Evolutionary conservation across 2,888 invertebrate genomes (phyloP).

Genomic region (Bellardia pandia): DNA sequence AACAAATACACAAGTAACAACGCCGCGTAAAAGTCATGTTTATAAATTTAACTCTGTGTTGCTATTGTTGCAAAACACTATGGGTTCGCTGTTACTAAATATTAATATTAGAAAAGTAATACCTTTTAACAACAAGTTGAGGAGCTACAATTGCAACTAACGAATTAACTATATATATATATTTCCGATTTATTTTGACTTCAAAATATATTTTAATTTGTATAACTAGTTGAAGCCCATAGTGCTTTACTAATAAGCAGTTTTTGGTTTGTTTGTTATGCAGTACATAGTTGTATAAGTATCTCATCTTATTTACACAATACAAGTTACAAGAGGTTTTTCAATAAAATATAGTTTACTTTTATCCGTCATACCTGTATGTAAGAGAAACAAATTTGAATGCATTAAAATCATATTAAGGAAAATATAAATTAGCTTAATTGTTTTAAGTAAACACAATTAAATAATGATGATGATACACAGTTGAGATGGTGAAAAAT

Average conservation of each 20-base stretch:
- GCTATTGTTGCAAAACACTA: not conserved
- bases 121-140: too few relatives aligned
- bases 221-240: not conserved
- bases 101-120: too few relatives aligned
- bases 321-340: constrained; percentile 2
- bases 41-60: constrained; percentile 6
- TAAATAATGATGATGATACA: not conserved
- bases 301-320: constrained; percentile 27
- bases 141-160: too few relatives aligned
- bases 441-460: not conserved
- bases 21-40: constrained; percentile 32
- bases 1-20: constrained; percentile 1
- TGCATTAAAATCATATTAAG: too few relatives aligned
- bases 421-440: not conserved
- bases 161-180: too few relatives aligned
- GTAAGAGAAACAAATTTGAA: not conserved
- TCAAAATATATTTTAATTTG: too few relatives aligned
- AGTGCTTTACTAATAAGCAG: constrained; percentile 6
- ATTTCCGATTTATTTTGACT: too few relatives aligned
- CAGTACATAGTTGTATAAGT: constrained; percentile 2
- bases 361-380: not conserved
- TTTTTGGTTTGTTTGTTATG: not conserved
- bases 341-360: constrained; percentile 7
- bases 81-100: not conserved
- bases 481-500: too few relatives aligned